Evolutionary conservation across 2,888 invertebrate species (phyloP).

Genomic region (Sturmia bella): DNA sequence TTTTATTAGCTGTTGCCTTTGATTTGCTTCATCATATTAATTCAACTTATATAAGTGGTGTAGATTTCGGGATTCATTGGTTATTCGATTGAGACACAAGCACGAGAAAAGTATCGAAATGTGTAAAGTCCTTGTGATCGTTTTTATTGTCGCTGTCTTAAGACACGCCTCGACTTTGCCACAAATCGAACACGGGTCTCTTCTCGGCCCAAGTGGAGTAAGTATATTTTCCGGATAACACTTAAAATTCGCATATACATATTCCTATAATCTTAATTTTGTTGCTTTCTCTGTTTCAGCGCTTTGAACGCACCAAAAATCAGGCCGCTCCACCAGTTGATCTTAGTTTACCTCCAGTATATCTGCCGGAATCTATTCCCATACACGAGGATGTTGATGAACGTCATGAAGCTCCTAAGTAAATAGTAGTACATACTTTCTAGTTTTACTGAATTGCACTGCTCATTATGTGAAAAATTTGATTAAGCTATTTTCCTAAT

Average conservation of each 20-base stretch:
- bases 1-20: conserved; percentile 2
- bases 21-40: conserved; percentile 8
- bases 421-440: background rate
- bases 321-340: conserved; percentile 54
- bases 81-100: conserved; percentile 29
- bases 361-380: conserved; percentile 57
- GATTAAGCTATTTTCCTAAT: background rate
- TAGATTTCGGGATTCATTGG: conserved; percentile 2
- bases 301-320: conserved; percentile 56
- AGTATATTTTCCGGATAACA: too few species aligned
- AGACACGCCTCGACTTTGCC: conserved; percentile 21
- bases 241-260: background rate
- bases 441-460: too few species aligned
- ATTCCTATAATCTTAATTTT: background rate
- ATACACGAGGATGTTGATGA: conserved; percentile 60
- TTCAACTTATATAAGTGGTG: conserved; percentile 36
- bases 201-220: conserved; percentile 60
- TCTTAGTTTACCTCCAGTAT: conserved; percentile 39
- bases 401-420: background rate
- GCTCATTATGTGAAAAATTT: too few species aligned
- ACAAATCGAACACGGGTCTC: conserved; percentile 57
- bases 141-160: conserved; percentile 41
- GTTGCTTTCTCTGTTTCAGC: conserved; percentile 30
- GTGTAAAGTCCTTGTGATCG: conserved; percentile 38
- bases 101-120: conserved; percentile 19